These are phyloP conservation scores for Rhyacichthys aspro DNA, from an alignment of 2,797 vertebrate species.

Conservation along the genomic window DNA sequence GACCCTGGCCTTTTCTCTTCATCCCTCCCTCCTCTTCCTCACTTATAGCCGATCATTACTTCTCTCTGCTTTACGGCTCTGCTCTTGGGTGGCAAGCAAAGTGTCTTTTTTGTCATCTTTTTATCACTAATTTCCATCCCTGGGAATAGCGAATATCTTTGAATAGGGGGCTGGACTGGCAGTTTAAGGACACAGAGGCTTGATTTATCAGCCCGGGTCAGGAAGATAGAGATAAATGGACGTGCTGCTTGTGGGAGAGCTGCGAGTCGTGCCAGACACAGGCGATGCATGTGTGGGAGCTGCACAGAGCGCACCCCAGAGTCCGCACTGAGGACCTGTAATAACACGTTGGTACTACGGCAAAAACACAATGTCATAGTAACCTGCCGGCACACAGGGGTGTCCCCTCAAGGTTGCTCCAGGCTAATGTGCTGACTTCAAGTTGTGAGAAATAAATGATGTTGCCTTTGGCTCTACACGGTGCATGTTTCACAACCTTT, in stretches of 20 bases:
- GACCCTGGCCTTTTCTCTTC: slow-evolving; percentile 58
- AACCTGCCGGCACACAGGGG: slow-evolving; percentile 10
- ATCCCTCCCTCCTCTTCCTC: slow-evolving; percentile 39
- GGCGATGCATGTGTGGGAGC: background rate
- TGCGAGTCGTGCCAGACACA: slow-evolving; percentile 22
- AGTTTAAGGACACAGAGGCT: slow-evolving; percentile 62
- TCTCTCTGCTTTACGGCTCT: slow-evolving; percentile 61
- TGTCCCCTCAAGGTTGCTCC: slow-evolving; percentile 40
- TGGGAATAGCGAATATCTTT: slow-evolving; percentile 62
- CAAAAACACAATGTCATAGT: slow-evolving; percentile 18
- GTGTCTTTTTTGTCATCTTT: slow-evolving; percentile 65
- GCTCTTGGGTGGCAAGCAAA: slow-evolving; percentile 70
- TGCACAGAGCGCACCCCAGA: slow-evolving; percentile 49
- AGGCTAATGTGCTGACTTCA: slow-evolving; percentile 55
- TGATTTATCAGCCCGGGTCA: slow-evolving; percentile 71
- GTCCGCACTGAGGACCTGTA: slow-evolving; percentile 26
- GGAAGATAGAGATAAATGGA: slow-evolving; percentile 67
- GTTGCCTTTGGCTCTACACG: slow-evolving; percentile 67
- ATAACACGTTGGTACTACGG: slow-evolving; percentile 33
- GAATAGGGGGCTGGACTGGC: slow-evolving; percentile 49
- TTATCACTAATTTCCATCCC: slow-evolving; percentile 65
- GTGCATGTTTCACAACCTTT: slow-evolving; percentile 64
- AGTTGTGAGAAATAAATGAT: slow-evolving; percentile 59
- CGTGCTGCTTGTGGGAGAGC: slow-evolving; percentile 60
- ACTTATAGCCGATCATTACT: slow-evolving; percentile 59